Evolutionary conservation across 2,797 vertebrate species (phyloP), one percentile per base, ranked within the genome.

Genomic region (Enteromius viviparus): DNA sequence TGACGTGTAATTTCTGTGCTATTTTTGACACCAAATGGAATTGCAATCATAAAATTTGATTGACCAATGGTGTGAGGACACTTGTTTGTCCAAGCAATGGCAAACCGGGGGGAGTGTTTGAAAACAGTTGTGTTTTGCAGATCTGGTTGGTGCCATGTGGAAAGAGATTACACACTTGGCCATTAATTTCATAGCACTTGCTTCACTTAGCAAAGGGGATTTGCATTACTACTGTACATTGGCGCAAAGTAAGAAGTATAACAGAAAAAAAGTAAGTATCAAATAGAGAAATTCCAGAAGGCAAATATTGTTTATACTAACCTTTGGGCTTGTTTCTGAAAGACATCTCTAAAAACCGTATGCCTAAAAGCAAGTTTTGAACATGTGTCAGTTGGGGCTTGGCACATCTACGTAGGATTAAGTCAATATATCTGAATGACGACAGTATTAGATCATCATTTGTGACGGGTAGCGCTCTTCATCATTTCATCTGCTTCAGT

Each of bases 401-500:
- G 69, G 42, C 42, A 75, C 10, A 10, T 51, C 72, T 74, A 45
- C 21, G 2, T 29, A 40, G 47, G 53, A 68, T 80, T 80, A 77
- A 37, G 19, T 76, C 37, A 40, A 29, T 17, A 37, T 65, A 81
- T 83, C 76, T 74, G 69, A 37, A 23, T 78, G 40, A 58, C 65
- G 45, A 45, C 58, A 78, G 9, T n/a, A 26, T 84, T 21, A 40
- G n/a, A 68, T 86, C 60, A 75, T 80, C 66, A 74, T 81, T 32
- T 83, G 40, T 69, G 66, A 75, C 69, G 51, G 34, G 32, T 72
- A 70, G 19, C 10, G 26, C 64, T 70, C 55, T 87, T 84, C 51
- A 75, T 78, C 53, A 69, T 65, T 79, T 82, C 19, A 32, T 78
- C 71, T 80, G 1, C 81, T 83, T 85, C 65, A 77, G 23, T 86